Base-by-base conservation (phyloP, 2,113 vertebrate genomes). In the Odocoileus virginianus region DNA sequence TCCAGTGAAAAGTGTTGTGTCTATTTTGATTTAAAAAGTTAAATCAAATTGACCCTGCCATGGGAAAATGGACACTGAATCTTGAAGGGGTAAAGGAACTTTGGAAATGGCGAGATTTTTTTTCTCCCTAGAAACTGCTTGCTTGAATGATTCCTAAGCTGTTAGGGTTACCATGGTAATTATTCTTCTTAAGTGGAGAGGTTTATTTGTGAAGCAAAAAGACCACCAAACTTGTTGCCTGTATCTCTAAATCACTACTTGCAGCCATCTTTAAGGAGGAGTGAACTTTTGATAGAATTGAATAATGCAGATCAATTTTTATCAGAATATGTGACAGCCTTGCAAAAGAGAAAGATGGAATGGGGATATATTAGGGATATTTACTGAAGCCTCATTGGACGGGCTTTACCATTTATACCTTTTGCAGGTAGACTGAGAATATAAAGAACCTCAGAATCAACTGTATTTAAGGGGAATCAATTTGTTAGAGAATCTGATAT, bases 101-200 rank as follows among this genome's bases (percentile, higher is more conserved):
- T 92, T 93, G 87, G 96, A 98, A 96, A 95, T 92, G 74, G 43
- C 54, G 36, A 71, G 15, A 52, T 57, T 47, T 95, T 94, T 93
- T 67, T 30, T 4, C 25, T 91, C 84, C 92, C 33, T 95, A 40
- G 96, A 91, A 96, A 96, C 0, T 87, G 11, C 50, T 91, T 97
- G 96, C 92, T 78, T 97, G 84, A 96, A 98, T 23, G 57, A 84
- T 74, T 91, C 7, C 25, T 91, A 93, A 19, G 3, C 60, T 98
- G 8, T 74, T 97, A 97, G 54, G 58, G 96, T 84, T 98, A 97
- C 98, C 94, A 97, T 97, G 93, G 97, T 93, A 90, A 97, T 98
- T 98, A 97, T 97, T 98, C 96, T 93, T 97, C 94, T 97, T 96
- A 97, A 98, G 92, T 85, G 7, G 95, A 98, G 82, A 98, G 87